phyloP scores from a whole-genome alignment of 2,888 invertebrate genomes.

The Drosophila rellima region DNA sequence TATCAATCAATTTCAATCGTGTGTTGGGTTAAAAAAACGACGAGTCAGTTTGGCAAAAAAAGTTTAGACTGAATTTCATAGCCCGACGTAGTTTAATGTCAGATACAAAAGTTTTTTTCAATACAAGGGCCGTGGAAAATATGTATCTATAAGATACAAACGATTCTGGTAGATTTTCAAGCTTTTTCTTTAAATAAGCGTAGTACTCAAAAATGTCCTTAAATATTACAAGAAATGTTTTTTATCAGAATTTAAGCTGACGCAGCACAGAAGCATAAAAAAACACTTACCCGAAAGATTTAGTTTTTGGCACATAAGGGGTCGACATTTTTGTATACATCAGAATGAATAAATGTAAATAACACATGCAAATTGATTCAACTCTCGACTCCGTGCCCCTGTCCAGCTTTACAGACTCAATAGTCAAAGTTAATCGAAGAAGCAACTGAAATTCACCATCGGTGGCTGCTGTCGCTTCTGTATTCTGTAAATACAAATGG shows the following conservation, averaged over 20 bases:
- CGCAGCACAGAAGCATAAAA: background rate
- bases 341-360: background rate
- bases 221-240: too few relatives aligned
- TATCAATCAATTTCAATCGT: constrained; percentile 12
- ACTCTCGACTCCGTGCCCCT: background rate
- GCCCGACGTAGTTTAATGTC: background rate
- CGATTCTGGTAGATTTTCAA: too few relatives aligned
- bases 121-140: too few relatives aligned
- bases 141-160: background rate
- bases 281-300: background rate
- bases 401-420: background rate
- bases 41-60: background rate
- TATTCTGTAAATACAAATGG: background rate
- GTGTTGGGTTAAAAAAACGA: background rate
- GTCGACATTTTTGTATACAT: background rate
- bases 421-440: background rate
- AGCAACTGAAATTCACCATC: background rate
- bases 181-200: too few relatives aligned
- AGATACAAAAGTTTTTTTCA: too few relatives aligned
- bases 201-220: too few relatives aligned
- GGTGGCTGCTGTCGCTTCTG: background rate
- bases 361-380: background rate
- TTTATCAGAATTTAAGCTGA: too few relatives aligned
- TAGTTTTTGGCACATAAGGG: background rate
- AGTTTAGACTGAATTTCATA: background rate